A percentile compares a stretch with the other conserved stretches of the same genome.
Conservation (phyloP, 2,888 invertebrate genomes). For the Agrenia bidenticulata region DNA sequence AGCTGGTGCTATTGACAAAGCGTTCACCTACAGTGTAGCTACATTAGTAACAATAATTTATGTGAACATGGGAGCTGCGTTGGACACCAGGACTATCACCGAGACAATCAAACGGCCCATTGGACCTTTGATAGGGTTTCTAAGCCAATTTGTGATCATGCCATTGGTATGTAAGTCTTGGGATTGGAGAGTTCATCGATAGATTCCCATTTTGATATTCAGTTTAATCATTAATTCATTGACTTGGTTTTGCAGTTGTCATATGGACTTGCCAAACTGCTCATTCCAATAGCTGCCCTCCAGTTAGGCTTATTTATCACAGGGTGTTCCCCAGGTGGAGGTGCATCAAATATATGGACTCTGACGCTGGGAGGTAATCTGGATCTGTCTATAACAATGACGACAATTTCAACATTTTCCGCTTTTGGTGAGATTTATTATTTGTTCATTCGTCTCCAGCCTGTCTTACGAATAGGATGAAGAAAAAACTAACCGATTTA, state of each 20-base stretch:
- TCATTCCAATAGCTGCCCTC: slow-evolving; percentile 62
- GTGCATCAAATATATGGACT: slow-evolving; percentile 96
- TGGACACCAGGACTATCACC: slow-evolving; percentile 72
- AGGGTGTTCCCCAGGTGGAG: slow-evolving; percentile 88
- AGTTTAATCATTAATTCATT: too few relatives aligned
- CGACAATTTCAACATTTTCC: slow-evolving; percentile 81
- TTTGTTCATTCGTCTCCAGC: too few relatives aligned
- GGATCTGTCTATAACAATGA: slow-evolving; percentile 92
- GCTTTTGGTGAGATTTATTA: slow-evolving; percentile 68
- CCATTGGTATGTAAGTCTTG: slow-evolving; percentile 66
- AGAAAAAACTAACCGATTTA: too few relatives aligned
- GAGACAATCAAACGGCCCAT: slow-evolving; percentile 69
- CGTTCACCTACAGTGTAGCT: slow-evolving; percentile 75
- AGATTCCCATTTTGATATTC: too few relatives aligned
- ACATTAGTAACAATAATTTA: slow-evolving; percentile 76
- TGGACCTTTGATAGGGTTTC: slow-evolving; percentile 75
- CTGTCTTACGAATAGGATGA: too few relatives aligned
- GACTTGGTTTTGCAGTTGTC: slow-evolving; percentile 12
- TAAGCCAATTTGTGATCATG: slow-evolving; percentile 79
- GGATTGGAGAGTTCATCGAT: too few relatives aligned
- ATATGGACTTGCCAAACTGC: slow-evolving; percentile 36
- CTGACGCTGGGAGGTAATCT: slow-evolving; percentile 88
- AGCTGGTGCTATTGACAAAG: slow-evolving; percentile 67
- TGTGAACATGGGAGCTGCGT: slow-evolving; percentile 86
- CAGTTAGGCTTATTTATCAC: slow-evolving; percentile 85